phyloP scores from a whole-genome alignment of 2,113 vertebrate genomes.

The Chaenocephalus aceratus region DNA sequence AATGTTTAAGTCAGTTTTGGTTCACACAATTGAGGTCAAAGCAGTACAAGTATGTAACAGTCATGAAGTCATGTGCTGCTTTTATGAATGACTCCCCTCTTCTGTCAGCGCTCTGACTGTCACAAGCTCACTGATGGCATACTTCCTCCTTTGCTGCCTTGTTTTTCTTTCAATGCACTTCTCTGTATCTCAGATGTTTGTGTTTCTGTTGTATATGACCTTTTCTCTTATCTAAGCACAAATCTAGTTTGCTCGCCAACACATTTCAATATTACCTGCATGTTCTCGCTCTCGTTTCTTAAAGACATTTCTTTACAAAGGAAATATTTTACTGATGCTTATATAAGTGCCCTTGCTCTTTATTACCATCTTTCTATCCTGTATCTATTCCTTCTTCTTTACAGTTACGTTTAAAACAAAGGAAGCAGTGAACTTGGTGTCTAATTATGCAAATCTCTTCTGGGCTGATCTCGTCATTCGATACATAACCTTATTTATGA shows the following conservation, averaged over 20 bases:
- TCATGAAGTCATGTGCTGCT: constrained; percentile 76
- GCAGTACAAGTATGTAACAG: constrained; percentile 67
- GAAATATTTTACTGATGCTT: neutral
- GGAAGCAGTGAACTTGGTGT: constrained; percentile 36
- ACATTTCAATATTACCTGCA: neutral
- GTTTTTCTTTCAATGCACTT: constrained; percentile 32
- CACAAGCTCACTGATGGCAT: constrained; percentile 70
- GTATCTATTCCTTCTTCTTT: constrained; percentile 8
- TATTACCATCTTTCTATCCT: neutral
- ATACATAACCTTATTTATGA: too few species aligned
- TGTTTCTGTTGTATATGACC: constrained; percentile 2
- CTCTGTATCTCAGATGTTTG: constrained; percentile 25
- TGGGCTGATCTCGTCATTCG: neutral
- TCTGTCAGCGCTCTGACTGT: constrained; percentile 73
- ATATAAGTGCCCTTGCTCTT: neutral
- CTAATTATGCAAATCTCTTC: constrained; percentile 33
- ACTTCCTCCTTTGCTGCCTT: constrained; percentile 59
- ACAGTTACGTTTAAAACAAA: constrained; percentile 46
- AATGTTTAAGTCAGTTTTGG: constrained; percentile 15
- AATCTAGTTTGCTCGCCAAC: neutral
- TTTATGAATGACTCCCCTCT: constrained; percentile 79
- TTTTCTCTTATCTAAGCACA: neutral
- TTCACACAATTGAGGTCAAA: constrained; percentile 35
- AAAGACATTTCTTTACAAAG: neutral
- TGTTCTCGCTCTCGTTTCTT: neutral